phyloP scores from a whole-genome alignment of 2,888 invertebrate genomes.

The Drosophila birchii region DNA sequence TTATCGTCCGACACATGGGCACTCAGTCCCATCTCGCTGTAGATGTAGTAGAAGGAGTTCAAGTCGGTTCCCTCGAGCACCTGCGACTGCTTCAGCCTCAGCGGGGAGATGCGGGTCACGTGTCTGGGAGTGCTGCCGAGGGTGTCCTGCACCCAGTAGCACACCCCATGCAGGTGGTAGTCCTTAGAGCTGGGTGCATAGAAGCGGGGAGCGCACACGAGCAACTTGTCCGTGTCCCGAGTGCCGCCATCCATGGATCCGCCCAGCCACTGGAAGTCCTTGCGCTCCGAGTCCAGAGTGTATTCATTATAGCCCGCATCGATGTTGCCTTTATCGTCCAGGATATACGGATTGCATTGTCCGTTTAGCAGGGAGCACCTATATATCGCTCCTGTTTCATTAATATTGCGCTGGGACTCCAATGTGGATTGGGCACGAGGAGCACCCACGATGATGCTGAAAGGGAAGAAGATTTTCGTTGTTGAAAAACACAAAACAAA shows the following conservation, averaged over 20 bases:
- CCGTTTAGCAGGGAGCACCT: constrained; percentile 83
- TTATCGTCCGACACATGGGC: constrained; percentile 84
- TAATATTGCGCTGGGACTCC: constrained; percentile 80
- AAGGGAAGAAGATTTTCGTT: constrained; percentile 26
- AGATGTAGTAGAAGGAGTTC: constrained; percentile 80
- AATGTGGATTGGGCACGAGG: constrained; percentile 86
- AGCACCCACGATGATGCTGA: constrained; percentile 86
- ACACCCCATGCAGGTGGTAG: constrained; percentile 84
- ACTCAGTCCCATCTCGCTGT: constrained; percentile 83
- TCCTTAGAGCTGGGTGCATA: constrained; percentile 75
- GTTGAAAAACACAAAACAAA: too few relatives aligned
- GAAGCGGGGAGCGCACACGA: constrained; percentile 85
- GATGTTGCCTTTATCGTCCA: constrained; percentile 83
- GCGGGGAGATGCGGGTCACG: constrained; percentile 82
- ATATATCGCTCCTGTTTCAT: constrained; percentile 86
- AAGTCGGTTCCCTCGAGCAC: constrained; percentile 50
- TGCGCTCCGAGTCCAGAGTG: constrained; percentile 82
- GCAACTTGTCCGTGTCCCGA: constrained; percentile 83
- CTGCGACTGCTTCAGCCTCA: constrained; percentile 79
- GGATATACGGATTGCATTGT: constrained; percentile 83
- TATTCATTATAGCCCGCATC: constrained; percentile 74
- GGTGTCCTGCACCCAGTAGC: constrained; percentile 84
- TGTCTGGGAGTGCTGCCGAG: constrained; percentile 72
- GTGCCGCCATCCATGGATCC: constrained; percentile 85
- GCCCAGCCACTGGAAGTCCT: constrained; percentile 86